Conservation (phyloP, 1,140 invertebrate species). For the Stegodyphus mimosarum region DNA sequence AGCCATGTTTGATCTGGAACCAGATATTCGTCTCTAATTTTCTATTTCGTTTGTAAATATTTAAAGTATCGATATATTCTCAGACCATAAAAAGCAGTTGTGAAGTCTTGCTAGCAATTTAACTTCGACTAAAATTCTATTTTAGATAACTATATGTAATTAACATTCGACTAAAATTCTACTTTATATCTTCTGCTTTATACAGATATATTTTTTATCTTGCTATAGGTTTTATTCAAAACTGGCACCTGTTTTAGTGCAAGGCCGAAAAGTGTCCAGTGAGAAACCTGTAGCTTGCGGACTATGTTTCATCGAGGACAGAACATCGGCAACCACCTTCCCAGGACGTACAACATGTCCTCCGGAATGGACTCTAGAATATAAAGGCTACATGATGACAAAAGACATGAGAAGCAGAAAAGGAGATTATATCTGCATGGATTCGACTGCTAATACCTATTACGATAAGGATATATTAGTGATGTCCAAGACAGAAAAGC, state of each 20-base stretch:
- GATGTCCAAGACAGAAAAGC: not conserved
- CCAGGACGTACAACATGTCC: constrained; percentile 26
- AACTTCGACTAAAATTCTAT: too few relatives aligned
- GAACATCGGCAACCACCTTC: constrained; percentile 22
- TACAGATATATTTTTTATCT: not conserved
- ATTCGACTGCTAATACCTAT: not conserved
- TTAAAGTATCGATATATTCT: too few relatives aligned
- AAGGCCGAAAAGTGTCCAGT: not conserved
- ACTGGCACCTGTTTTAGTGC: constrained; percentile 9
- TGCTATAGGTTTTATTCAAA: constrained; percentile 24
- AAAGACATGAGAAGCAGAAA: constrained; percentile 27
- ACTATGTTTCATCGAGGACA: constrained; percentile 23
- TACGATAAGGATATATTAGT: not conserved
- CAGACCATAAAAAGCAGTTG: too few relatives aligned
- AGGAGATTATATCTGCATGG: constrained; percentile 40
- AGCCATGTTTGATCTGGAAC: too few relatives aligned
- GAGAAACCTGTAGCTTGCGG: constrained; percentile 15
- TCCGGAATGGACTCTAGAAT: constrained; percentile 24
- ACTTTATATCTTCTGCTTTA: too few relatives aligned
- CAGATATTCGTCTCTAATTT: too few relatives aligned
- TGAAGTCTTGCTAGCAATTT: too few relatives aligned
- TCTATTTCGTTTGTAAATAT: too few relatives aligned
- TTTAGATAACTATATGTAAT: too few relatives aligned
- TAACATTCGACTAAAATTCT: too few relatives aligned
- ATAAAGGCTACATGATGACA: constrained; percentile 19